phyloP scores from a whole-genome alignment of 1,140 invertebrate genomes.

The Aradophagus sp. region DNA sequence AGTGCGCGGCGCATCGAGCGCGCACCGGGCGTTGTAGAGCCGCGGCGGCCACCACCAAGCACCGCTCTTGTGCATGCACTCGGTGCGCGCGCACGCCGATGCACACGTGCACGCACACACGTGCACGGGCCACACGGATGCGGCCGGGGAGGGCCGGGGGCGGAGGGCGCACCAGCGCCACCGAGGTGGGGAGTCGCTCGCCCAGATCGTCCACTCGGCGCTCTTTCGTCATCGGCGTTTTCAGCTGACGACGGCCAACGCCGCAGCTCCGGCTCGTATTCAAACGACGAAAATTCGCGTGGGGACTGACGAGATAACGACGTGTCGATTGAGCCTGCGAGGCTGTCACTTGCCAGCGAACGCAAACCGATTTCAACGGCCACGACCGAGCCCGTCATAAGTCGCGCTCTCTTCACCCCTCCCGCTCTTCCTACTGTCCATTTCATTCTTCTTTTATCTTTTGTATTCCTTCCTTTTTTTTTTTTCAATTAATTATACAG shows the following conservation, averaged over 20 bases:
- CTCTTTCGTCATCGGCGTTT: slow-evolving; percentile 39
- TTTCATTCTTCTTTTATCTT: too few relatives aligned
- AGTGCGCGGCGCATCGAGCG: too few relatives aligned
- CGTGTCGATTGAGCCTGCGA: slow-evolving; percentile 25
- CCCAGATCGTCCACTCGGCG: slow-evolving; percentile 32
- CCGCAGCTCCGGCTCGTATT: slow-evolving; percentile 19
- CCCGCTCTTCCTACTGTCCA: too few relatives aligned
- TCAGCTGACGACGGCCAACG: slow-evolving; percentile 32
- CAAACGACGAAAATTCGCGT: slow-evolving; percentile 32
- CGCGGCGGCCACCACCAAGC: too few relatives aligned
- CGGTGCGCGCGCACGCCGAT: not conserved
- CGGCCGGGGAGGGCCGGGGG: too few relatives aligned
- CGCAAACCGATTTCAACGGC: slow-evolving; percentile 1
- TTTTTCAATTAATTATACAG: too few relatives aligned
- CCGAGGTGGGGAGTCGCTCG: slow-evolving; percentile 2
- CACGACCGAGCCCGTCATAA: not conserved
- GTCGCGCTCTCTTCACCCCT: too few relatives aligned
- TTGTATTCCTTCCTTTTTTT: too few relatives aligned
- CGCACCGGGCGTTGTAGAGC: too few relatives aligned
- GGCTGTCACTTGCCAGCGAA: slow-evolving; percentile 3
- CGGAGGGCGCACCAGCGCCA: too few relatives aligned
- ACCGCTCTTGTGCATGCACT: too few relatives aligned
- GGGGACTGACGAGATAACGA: slow-evolving; percentile 26
- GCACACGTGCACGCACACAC: slow-evolving; percentile 1
- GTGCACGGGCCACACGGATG: not conserved